These are phyloP conservation scores for Calliphora vicina DNA, from an alignment of 1,140 invertebrate species.

Conservation along the genomic window DNA sequence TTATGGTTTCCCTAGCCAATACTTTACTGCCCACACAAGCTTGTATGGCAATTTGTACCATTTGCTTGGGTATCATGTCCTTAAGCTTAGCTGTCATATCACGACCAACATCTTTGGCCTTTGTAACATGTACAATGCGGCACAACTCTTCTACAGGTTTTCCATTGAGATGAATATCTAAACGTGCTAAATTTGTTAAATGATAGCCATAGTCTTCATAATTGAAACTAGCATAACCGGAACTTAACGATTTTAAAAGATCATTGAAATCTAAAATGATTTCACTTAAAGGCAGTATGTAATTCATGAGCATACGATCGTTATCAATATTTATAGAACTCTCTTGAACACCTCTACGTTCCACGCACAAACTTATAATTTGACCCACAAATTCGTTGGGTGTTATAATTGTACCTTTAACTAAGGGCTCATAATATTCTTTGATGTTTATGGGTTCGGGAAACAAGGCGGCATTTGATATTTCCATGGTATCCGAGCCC, in stretches of 20 bases:
- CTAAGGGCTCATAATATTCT: conserved; percentile 88
- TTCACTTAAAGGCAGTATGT: conserved; percentile 88
- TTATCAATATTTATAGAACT: conserved; percentile 83
- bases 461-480: conserved; percentile 87
- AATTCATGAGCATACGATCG: conserved; percentile 81
- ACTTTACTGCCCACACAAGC: conserved; percentile 83
- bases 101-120: conserved; percentile 74
- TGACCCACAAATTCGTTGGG: conserved; percentile 77
- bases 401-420: conserved; percentile 87
- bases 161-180: conserved; percentile 85
- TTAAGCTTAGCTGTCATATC: conserved; percentile 81
- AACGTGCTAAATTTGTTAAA: conserved; percentile 67
- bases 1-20: conserved; percentile 85
- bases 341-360: conserved; percentile 80
- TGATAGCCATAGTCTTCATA: conserved; percentile 93
- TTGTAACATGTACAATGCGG: conserved; percentile 78
- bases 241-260: conserved; percentile 85
- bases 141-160: conserved; percentile 86
- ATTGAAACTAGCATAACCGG: conserved; percentile 97
- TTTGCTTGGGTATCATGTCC: conserved; percentile 89
- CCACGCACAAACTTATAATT: conserved; percentile 78
- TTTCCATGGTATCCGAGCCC: conserved; percentile 72
- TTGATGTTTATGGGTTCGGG: conserved; percentile 74
- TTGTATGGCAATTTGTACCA: conserved; percentile 88
- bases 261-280: conserved; percentile 96